phyloP scores from a whole-genome alignment of 1,140 invertebrate genomes.

The Asobara japonica region DNA sequence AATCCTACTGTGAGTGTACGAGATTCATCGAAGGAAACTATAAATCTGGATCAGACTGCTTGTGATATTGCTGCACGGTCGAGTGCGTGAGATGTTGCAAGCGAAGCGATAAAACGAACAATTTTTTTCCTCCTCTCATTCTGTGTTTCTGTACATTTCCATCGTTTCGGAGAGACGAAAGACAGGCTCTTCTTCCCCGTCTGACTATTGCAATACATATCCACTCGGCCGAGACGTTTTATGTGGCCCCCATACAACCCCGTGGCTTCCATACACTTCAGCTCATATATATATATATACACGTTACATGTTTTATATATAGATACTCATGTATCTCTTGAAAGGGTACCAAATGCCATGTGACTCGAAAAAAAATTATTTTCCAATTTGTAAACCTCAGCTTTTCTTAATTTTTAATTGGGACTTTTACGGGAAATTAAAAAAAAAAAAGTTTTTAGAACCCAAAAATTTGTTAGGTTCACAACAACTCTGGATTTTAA shows the following conservation, averaged over 20 bases:
- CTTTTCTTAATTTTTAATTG: no score
- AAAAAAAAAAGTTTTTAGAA: no score
- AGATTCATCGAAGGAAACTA: neutral
- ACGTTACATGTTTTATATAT: no score
- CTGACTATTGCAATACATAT: neutral
- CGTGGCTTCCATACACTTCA: no score
- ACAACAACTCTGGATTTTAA: no score
- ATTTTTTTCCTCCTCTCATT: neutral
- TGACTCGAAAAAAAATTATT: no score
- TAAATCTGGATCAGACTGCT: neutral
- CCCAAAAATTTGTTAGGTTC: no score
- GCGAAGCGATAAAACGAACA: neutral
- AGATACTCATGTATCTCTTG: no score
- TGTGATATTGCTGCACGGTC: neutral
- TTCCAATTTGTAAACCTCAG: no score
- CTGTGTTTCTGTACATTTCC: neutral
- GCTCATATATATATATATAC: no score
- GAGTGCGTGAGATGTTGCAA: neutral
- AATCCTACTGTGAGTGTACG: neutral
- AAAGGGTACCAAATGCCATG: no score
- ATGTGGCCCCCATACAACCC: neutral
- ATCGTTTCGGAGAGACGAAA: neutral
- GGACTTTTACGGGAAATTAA: no score
- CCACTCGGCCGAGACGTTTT: constrained; percentile 2
- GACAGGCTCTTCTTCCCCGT: neutral